Evolutionary conservation across 2,888 invertebrate genomes (phyloP), one percentile per base, ranked within the genome.

Genomic region (Agonum fuliginosum): DNA sequence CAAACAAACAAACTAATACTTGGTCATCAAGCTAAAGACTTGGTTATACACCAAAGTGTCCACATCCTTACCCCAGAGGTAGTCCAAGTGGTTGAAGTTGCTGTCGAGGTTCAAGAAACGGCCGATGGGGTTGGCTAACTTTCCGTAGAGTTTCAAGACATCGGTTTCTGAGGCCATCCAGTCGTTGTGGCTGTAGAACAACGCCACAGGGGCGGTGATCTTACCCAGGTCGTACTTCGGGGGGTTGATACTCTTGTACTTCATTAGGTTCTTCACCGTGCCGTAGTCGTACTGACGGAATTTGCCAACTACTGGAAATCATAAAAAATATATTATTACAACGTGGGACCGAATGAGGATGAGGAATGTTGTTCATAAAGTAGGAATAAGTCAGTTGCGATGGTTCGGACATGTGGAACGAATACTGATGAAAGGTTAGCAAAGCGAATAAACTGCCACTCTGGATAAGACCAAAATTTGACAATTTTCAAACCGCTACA

Each of bases 161-260:
- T 67, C 67, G 12, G 5, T 62, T 62, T 30, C 34, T 2, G 62
- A 14, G 0, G 34, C 30, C 17, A 62, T 6, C 34, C 17, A 37
- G 10, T 92, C 92, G 62, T 90, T 89, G 0, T 84, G 84, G 6
- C 89, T 89, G 81, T 89, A 90, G 80, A 89, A 88, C n/a, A 91
- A 80, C 3, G 86, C 87, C 8, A 90, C 85, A 0, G 89, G 89
- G 0, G 87, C 85, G 10, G 84, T 87, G 1, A 90, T 81, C n/a
- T 83, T 86, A 2, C 84, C 83, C 24, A 90, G 78, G 27, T 87
- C 83, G 82, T 90, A 91, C 0, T 84, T 83, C 0, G 90, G 90
- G 0, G 91, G 90, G 2, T 82, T 80, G 2, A 84, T 81, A 3
- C 81, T 82, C 0, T 89, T 88, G 79, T 93, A 93, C 12, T 83